Percentiles rank a stretch among this genome's conserved stretches.
Evolutionary conservation across 2,113 vertebrate genomes (phyloP).

Genomic region (Todiramphus saurophagus): DNA sequence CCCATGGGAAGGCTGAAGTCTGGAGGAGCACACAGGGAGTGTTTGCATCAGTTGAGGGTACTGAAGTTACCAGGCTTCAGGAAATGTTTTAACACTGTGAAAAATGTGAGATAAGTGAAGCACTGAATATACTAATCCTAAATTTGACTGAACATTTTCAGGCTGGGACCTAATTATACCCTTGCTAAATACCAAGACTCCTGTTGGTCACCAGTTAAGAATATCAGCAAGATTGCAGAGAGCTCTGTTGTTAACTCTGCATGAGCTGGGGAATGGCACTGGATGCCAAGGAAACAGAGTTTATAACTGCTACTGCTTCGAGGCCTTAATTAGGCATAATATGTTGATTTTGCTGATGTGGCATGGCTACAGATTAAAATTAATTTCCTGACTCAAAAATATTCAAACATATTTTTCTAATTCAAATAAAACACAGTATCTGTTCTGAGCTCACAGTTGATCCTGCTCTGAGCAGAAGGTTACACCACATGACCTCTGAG

Average conservation of each 20-base stretch:
- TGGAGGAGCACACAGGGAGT: accelerated
- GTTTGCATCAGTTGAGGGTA: neutral
- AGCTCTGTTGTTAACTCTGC: neutral
- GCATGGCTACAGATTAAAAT: neutral
- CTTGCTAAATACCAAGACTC: neutral
- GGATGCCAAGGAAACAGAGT: neutral
- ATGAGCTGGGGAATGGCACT: neutral
- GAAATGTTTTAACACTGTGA: neutral
- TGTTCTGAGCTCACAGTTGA: neutral
- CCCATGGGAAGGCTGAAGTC: neutral
- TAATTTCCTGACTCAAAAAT: neutral
- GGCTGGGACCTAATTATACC: neutral
- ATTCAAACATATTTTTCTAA: neutral
- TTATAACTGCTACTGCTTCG: accelerated
- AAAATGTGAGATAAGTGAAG: neutral
- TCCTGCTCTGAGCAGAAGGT: neutral
- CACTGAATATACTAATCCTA: neutral
- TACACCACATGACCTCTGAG: neutral
- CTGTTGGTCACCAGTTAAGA: neutral
- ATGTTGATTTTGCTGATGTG: neutral
- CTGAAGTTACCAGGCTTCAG: neutral
- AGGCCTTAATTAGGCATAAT: neutral
- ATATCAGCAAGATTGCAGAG: neutral
- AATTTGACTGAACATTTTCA: neutral
- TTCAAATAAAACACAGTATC: neutral